Evolutionary conservation across 2,797 vertebrate species (phyloP).

Genomic region (Moxostoma hubbsi): DNA sequence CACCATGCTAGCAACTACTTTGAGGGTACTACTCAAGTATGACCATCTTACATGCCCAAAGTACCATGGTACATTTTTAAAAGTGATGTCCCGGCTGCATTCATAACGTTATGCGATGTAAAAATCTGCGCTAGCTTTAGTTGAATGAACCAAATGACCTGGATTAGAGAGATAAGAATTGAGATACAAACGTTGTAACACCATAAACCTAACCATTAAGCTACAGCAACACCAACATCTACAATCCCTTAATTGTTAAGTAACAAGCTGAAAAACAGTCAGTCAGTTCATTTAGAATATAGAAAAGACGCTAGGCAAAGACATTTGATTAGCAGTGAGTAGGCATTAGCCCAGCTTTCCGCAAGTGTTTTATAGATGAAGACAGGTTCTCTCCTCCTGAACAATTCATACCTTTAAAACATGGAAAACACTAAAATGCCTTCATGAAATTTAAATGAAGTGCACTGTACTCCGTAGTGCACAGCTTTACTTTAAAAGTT

Average conservation of each 20-base stretch:
- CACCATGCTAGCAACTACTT: no score
- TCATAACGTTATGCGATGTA: no score
- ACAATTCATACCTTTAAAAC: background rate
- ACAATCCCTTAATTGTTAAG: background rate
- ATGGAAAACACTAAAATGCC: background rate
- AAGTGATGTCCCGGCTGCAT: no score
- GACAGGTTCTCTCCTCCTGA: background rate
- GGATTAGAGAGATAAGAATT: no score
- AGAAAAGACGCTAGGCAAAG: background rate
- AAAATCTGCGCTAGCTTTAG: no score
- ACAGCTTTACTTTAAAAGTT: background rate
- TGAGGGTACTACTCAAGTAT: no score
- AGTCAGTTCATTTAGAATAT: background rate
- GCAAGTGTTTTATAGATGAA: background rate
- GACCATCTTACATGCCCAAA: no score
- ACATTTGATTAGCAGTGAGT: background rate
- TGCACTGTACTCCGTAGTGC: background rate
- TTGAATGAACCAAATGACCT: no score
- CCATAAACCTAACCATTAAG: background rate
- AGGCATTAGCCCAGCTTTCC: background rate
- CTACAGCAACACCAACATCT: background rate
- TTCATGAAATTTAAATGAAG: constrained; percentile 16
- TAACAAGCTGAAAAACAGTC: no score
- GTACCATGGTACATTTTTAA: no score
- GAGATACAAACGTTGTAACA: no score